Evolutionary conservation across 2,797 vertebrate genomes (phyloP), one percentile per base, ranked within the genome.

Genomic region (Thaleichthys pacificus): DNA sequence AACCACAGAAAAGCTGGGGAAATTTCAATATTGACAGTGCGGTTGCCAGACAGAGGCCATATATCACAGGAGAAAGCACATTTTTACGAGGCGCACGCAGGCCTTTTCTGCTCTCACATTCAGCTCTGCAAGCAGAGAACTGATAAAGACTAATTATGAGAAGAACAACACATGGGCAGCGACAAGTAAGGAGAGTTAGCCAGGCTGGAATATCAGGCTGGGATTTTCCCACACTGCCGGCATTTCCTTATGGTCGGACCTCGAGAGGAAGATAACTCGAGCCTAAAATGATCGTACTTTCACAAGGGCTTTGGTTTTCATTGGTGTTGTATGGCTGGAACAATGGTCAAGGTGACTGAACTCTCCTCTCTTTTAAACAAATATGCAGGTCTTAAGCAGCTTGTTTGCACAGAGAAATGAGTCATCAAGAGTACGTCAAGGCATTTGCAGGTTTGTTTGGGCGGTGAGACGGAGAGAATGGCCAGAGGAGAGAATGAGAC

Each of bases 11-110:
- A 71, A 30, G 19, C 1, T 75, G n/a, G 11, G 42, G 2, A 22
- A 5, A 14, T 7, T 12, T 73, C 30, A 62, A n/a, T 11, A 24
- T 77, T 26, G 49, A 74, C 12, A 17, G 15, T n/a, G 12, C 12
- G 32, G 72, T 61, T 66, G 72, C 77, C 77, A 65, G 49, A 8
- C n/a, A 38, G 32, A 51, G 24, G 61, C 69, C 72, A 70, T 79
- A 54, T 60, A 73, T 80, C 74, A 75, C 0, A 3, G 42, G 42
- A 26, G 22, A 76, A 24, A 61, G 61, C n/a, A 77, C 77, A 77
- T 80, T 21, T 88, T 87, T 86, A 87, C 47, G 38, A 82, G 77
- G n/a, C 49, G 66, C 69, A 70, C 26, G 17, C 49, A 1, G 62
- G 42, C 2, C 17, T n/a, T 69, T 66, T 54, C n/a, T 67, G 62